Percentiles rank a stretch among this genome's conserved stretches.
Evolutionary conservation across 2,797 vertebrate genomes (phyloP).

Genomic region (Capromys pilorides): DNA sequence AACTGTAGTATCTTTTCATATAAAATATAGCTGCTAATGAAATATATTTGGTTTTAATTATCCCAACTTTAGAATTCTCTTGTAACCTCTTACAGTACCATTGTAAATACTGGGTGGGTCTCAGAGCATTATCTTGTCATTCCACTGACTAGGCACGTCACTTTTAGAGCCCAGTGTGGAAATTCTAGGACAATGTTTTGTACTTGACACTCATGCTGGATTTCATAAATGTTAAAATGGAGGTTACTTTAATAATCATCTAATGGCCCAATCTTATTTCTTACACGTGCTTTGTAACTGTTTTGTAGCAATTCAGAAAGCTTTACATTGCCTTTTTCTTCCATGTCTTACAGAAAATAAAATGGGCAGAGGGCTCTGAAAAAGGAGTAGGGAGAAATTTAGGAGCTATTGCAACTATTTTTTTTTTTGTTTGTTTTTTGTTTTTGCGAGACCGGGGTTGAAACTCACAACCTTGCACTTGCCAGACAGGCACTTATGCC

Average conservation of each 20-base stretch:
- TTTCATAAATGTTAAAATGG: neutral
- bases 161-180: neutral
- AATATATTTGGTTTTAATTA: neutral
- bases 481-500: no score
- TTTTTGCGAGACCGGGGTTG: no score
- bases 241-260: neutral
- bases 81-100: accelerated
- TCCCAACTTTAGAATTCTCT: neutral
- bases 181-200: neutral
- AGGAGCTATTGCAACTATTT: no score
- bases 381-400: neutral
- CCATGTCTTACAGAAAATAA: neutral
- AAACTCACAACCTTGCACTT: no score
- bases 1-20: neutral
- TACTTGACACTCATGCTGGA: neutral
- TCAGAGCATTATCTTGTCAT: neutral
- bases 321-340: neutral
- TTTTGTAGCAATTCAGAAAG: neutral
- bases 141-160: neutral
- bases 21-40: neutral
- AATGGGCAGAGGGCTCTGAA: neutral
- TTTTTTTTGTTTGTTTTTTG: no score
- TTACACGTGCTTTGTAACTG: neutral
- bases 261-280: neutral
- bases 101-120: neutral